Evolutionary conservation across 1,140 invertebrate species (phyloP), one percentile per base, ranked within the genome.

Genomic region (Procambarus clarkii): DNA sequence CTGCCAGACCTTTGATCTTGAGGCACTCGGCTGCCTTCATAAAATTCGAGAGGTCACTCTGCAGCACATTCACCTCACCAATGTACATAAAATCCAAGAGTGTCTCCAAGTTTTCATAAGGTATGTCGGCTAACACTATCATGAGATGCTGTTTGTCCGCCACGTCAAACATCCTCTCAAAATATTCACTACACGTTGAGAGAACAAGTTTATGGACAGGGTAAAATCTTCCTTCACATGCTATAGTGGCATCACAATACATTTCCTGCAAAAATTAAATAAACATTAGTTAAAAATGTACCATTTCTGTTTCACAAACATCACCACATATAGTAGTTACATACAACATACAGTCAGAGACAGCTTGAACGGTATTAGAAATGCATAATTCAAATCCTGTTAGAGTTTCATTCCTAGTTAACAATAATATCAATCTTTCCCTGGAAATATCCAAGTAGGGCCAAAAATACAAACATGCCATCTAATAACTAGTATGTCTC

Each of bases 31-130:
- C 87, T 54, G 87, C 87, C 64, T 82, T 89, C 87, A 89, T 89
- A 58, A 89, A 76, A 11, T 11, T 13, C 13, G 60, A 45, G 2
- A 89, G 79, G 1, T 89, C 80, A 15, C 21, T 69, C 50, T 89
- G 87, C 11, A 89, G 8, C 13, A 91, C 77, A 13, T 84, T 91
- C 18, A 79, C 74, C 46, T 91, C 88, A 3, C 88, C 88, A 0
- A 85, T 44, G 21, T 91, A 91, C 88, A 91, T 91, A 48, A 86
- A 91, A 45, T 91, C 79, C 74, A 91, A 34, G 15, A 91, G 76
- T 4, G 88, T 82, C 45, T 91, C 88, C 44, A 91, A 50, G n/a
- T 91, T 76, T 50, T 78, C 46, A 48, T 76, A 76, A 4, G 24
- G 24, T 18, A 91, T 69, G 15, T 85, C 76, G 2, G 82, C 45